These are phyloP conservation scores for Melinaea menophilus DNA, from an alignment of 2,888 invertebrate species.

Conservation along the genomic window DNA sequence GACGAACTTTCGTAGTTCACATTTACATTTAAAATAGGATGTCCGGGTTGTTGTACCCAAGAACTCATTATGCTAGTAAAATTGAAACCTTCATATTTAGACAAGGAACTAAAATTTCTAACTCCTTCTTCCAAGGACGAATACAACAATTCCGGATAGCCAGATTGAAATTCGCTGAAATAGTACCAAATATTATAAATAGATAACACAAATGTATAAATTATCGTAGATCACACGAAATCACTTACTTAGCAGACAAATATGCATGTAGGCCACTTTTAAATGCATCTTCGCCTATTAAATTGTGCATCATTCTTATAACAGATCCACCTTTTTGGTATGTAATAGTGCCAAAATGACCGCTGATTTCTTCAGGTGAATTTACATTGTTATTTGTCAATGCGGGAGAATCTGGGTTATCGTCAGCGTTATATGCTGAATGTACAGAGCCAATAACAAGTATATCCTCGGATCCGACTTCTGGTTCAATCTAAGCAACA, in stretches of 20 bases:
- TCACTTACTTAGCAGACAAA: constrained; percentile 70
- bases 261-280: constrained; percentile 50
- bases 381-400: constrained; percentile 77
- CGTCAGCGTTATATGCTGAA: constrained; percentile 79
- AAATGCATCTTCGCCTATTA: constrained; percentile 61
- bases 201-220: too few species aligned
- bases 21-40: constrained; percentile 57
- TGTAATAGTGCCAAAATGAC: constrained; percentile 81
- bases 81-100: constrained; percentile 44
- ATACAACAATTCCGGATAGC: constrained; percentile 72
- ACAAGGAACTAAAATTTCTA: constrained; percentile 42
- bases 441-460: constrained; percentile 82
- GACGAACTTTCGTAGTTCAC: constrained; percentile 52
- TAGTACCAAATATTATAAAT: background rate
- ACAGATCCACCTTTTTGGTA: constrained; percentile 82
- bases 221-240: too few species aligned
- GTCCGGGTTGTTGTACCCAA: constrained; percentile 64
- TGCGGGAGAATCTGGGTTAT: constrained; percentile 67
- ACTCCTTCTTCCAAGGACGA: constrained; percentile 59
- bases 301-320: constrained; percentile 70
- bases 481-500: constrained; percentile 74
- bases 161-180: constrained; percentile 58
- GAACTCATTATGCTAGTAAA: constrained; percentile 57
- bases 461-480: constrained; percentile 80
- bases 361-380: constrained; percentile 79